Evolutionary conservation across 2,888 invertebrate species (phyloP).

Genomic region (Incurvaria masculella): DNA sequence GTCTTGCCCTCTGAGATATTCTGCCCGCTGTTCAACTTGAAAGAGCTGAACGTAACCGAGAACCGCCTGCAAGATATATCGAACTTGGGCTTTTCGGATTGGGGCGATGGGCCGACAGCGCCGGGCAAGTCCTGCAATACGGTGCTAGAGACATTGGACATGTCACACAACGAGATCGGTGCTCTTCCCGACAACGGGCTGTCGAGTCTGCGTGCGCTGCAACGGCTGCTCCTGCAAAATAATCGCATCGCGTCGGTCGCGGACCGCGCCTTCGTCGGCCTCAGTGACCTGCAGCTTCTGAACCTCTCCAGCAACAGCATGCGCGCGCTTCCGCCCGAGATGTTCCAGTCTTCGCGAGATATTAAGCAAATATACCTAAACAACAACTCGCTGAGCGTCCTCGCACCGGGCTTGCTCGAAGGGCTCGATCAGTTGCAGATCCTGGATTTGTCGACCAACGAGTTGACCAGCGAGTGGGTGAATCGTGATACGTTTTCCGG

Average conservation of each 20-base stretch:
- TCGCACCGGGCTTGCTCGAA: constrained; percentile 72
- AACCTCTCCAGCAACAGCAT: constrained; percentile 79
- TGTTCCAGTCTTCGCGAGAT: constrained; percentile 71
- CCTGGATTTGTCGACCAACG: constrained; percentile 70
- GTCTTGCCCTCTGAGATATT: constrained; percentile 68
- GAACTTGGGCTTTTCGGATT: constrained; percentile 72
- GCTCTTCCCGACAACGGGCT: constrained; percentile 68
- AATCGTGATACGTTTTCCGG: constrained; percentile 75
- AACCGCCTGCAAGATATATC: constrained; percentile 76
- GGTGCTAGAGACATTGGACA: constrained; percentile 66
- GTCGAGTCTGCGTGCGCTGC: constrained; percentile 65
- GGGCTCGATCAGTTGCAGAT: constrained; percentile 70
- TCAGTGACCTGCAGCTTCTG: constrained; percentile 64
- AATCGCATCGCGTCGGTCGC: constrained; percentile 72
- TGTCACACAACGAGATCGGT: constrained; percentile 72
- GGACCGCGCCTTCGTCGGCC: constrained; percentile 70
- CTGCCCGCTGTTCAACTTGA: constrained; percentile 67
- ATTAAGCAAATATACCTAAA: constrained; percentile 70
- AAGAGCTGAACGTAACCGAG: constrained; percentile 68
- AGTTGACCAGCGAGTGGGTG: constrained; percentile 74
- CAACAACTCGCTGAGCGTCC: constrained; percentile 72
- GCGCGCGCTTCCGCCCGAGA: constrained; percentile 71
- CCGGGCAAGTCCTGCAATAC: constrained; percentile 68
- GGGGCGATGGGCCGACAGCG: constrained; percentile 64
- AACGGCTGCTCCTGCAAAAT: constrained; percentile 68